A percentile compares a stretch with the other conserved stretches of the same genome.
These are phyloP conservation scores for Artemisiospiza belli DNA, from an alignment of 2,113 vertebrate species.

Conservation along the genomic window DNA sequence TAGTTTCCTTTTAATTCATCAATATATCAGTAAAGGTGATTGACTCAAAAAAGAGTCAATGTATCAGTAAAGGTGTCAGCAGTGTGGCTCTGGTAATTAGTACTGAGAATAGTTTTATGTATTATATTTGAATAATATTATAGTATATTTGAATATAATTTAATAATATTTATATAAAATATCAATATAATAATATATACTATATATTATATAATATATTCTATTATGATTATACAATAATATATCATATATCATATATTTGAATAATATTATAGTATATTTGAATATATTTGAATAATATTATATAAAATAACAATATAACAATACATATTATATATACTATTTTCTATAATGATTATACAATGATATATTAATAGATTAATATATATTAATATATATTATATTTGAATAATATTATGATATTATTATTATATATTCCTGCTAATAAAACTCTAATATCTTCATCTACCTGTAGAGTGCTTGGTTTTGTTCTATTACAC, in stretches of 20 bases:
- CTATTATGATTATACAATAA: too few relatives aligned
- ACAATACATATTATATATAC: too few relatives aligned
- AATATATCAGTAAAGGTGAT: not conserved
- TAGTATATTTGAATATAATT: not conserved
- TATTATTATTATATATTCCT: not conserved
- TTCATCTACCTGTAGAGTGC: not conserved
- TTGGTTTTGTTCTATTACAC: not conserved
- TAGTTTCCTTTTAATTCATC: not conserved
- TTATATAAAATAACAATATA: too few relatives aligned
- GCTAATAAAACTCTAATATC: not conserved
- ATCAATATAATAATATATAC: too few relatives aligned
- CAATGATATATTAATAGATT: too few relatives aligned
- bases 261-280: too few relatives aligned
- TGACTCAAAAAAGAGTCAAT: not conserved
- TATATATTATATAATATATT: too few relatives aligned
- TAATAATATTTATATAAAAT: too few relatives aligned
- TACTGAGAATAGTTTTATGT: not conserved
- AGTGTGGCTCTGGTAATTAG: not conserved
- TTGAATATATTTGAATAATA: too few relatives aligned
- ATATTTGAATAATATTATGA: too few relatives aligned
- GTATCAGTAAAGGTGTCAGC: not conserved
- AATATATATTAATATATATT: too few relatives aligned
- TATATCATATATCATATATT: not conserved
- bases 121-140: not conserved
- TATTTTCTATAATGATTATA: too few relatives aligned